A percentile compares a stretch with the other conserved stretches of the same genome.
phyloP scores from a whole-genome alignment of 2,113 vertebrate species.

The Istiophorus platypterus region DNA sequence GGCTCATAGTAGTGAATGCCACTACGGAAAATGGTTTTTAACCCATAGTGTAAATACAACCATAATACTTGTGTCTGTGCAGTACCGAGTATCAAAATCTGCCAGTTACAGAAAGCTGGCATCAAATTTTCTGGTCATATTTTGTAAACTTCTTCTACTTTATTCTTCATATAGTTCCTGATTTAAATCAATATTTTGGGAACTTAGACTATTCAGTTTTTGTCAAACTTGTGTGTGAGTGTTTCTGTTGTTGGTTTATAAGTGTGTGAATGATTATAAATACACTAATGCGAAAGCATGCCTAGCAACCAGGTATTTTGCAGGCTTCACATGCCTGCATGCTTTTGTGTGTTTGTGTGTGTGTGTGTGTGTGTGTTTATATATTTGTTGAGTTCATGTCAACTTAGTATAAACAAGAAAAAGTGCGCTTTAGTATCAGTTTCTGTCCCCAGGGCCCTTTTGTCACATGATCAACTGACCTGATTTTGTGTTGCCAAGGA shows the following conservation, averaged over 20 bases:
- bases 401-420: constrained; percentile 43
- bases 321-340: background rate
- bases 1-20: background rate
- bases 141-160: background rate
- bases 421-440: constrained; percentile 38
- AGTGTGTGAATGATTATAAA: background rate
- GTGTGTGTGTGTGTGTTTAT: background rate
- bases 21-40: background rate
- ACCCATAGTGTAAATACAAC: constrained; percentile 15
- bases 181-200: background rate
- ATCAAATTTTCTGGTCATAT: background rate
- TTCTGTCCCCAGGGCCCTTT: constrained; percentile 35
- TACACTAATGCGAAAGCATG: too few species aligned
- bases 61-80: background rate
- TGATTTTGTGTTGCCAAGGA: constrained; percentile 59
- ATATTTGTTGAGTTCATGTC: constrained; percentile 32
- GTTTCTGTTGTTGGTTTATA: too few species aligned
- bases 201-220: too few species aligned
- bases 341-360: background rate
- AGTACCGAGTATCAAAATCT: background rate
- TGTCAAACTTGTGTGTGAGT: too few species aligned
- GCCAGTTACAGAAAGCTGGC: background rate
- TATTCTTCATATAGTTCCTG: background rate
- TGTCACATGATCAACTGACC: constrained; percentile 63
- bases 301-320: background rate